Conservation (phyloP, 2,888 invertebrate genomes). For the Cyrtodaria siliqua region DNA sequence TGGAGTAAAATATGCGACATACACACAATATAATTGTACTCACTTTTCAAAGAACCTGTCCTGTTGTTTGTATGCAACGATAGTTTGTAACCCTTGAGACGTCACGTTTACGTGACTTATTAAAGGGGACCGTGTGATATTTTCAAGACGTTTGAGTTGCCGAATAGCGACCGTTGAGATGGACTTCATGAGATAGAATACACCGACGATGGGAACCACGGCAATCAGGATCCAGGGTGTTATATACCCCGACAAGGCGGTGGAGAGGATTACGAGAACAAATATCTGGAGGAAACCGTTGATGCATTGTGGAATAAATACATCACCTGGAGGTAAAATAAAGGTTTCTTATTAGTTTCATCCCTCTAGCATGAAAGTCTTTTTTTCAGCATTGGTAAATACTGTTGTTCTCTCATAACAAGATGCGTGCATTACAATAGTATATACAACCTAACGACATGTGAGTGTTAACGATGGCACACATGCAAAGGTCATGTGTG, state of each 20-base stretch:
- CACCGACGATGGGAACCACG: conserved; percentile 79
- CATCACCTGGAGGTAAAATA: conserved; percentile 63
- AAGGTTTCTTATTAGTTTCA: too few relatives aligned
- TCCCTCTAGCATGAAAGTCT: background rate
- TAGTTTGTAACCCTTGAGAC: conserved; percentile 88
- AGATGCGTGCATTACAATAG: too few relatives aligned
- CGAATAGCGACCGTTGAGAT: conserved; percentile 84
- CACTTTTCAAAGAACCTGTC: conserved; percentile 87
- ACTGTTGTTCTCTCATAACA: too few relatives aligned
- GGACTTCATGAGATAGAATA: conserved; percentile 83
- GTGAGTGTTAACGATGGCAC: too few relatives aligned
- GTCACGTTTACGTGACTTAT: conserved; percentile 88
- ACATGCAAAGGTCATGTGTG: too few relatives aligned
- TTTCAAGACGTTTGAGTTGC: conserved; percentile 86
- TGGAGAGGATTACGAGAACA: conserved; percentile 49
- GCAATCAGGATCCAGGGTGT: conserved; percentile 65
- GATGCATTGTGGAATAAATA: conserved; percentile 65
- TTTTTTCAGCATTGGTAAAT: background rate
- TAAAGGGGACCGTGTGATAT: conserved; percentile 88
- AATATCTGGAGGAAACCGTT: conserved; percentile 57
- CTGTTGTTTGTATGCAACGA: conserved; percentile 88
- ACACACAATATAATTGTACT: background rate
- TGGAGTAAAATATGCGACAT: background rate
- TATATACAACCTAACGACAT: too few relatives aligned
- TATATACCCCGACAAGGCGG: conserved; percentile 44